Base-by-base conservation (phyloP, 2,797 vertebrate genomes). In the Petrocephalus sullivani region DNA sequence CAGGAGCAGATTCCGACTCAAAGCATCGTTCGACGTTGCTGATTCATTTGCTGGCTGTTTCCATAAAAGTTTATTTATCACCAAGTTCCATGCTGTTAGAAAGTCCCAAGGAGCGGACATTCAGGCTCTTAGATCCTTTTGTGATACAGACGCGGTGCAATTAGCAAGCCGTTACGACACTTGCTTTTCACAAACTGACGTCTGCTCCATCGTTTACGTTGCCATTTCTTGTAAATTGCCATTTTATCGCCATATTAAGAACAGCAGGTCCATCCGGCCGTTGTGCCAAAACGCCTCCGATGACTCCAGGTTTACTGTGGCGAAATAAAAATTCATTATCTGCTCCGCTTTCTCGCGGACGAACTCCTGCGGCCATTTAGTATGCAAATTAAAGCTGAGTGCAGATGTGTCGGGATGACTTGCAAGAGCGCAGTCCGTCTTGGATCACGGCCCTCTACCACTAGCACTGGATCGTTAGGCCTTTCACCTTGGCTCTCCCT, bases 291-390 rank as follows among this genome's bases (percentile, higher is more conserved):
- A 56, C 49, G 56, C 14, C n/a, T 28, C 54, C 60, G 85, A 58
- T 86, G 16, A 86, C 33, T 86, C 49, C 46, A 83, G 81, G 51
- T 83, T 78, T 83, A 51, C 46, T 83, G 46, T 83, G 81, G 81
- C 3, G 81, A 83, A 53, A 83, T 83, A 83, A 83, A 83, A 83
- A 83, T 83, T 83, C 51, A 83, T 83, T 83, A 54, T 19, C 81
- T 83, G 81, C 19, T 78, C 71, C 2, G 51, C 37, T 28, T 54
- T 83, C 51, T 83, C 81, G n/a, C n/a, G 21, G 49, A 21, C 46
- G 49, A 83, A 21, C 49, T 54, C 81, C 81, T 54, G 46, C n/a
- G 81, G 81, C n/a, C 37, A 46, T 78, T 78, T 78, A 78, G 46
- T 78, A 78, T 78, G 71, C 37, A 78, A 78, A 78, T 78, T 78